Evolutionary conservation across 2,113 vertebrate species (phyloP).

Genomic region (Talpa occidentalis): DNA sequence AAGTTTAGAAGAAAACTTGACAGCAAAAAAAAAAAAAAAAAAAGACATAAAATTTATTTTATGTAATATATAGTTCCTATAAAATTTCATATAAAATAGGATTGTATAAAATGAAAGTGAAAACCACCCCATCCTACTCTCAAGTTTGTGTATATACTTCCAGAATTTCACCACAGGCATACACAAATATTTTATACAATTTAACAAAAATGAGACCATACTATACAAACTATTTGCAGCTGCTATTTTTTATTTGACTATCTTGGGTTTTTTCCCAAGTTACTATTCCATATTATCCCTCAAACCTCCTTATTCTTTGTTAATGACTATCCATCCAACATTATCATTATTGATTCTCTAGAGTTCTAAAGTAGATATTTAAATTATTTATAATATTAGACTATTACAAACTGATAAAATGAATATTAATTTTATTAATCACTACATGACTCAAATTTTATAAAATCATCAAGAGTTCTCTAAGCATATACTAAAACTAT

Average conservation of each 20-base stretch:
- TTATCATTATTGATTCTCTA: not conserved
- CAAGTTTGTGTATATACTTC: not conserved
- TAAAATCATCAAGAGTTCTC: constrained; percentile 36
- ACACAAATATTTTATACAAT: constrained; percentile 25
- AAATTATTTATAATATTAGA: constrained; percentile 1
- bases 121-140: not conserved
- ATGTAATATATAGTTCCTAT: not conserved
- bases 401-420: not conserved
- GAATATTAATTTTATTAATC: constrained; percentile 35
- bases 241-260: constrained; percentile 11
- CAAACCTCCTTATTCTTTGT: constrained; percentile 6
- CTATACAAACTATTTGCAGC: not conserved
- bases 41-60: constrained; percentile 10
- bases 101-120: constrained; percentile 29
- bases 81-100: constrained; percentile 1
- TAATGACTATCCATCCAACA: not conserved
- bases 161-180: not conserved
- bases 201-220: constrained; percentile 10
- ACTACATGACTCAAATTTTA: not conserved
- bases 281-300: not conserved
- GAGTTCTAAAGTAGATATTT: constrained; percentile 8
- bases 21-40: no score
- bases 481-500: not conserved
- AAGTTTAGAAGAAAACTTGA: constrained; percentile 36
- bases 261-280: not conserved